Conservation (phyloP, 2,888 invertebrate species). For the Apamea epomidion region DNA sequence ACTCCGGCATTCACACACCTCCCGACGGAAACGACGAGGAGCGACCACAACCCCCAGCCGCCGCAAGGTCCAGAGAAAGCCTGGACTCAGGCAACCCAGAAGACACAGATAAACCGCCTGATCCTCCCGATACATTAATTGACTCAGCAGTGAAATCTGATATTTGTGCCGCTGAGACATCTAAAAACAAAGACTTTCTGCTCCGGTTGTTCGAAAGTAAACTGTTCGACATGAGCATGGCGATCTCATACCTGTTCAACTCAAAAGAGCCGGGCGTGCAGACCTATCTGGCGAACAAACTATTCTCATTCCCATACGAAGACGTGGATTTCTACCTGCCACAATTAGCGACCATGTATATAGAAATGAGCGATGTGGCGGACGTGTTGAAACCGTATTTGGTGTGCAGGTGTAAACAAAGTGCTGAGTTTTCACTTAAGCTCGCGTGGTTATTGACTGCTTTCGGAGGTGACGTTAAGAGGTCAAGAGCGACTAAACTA, state of each 20-base stretch:
- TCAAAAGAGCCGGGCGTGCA: slow-evolving; percentile 99
- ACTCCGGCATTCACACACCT: slow-evolving; percentile 92
- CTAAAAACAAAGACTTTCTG: slow-evolving; percentile 92
- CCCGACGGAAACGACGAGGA: slow-evolving; percentile 87
- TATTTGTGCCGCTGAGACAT: slow-evolving; percentile 80
- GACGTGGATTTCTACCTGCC: slow-evolving; percentile 99
- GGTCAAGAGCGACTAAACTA: slow-evolving; percentile 84
- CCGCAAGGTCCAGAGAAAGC: slow-evolving; percentile 93
- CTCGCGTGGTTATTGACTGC: slow-evolving; percentile 99
- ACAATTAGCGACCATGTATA: slow-evolving; percentile 99
- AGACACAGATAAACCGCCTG: slow-evolving; percentile 89
- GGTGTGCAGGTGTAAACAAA: slow-evolving; percentile 94
- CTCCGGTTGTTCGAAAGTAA: slow-evolving; percentile 98
- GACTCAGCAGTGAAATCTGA: slow-evolving; percentile 80
- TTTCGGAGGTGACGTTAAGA: slow-evolving; percentile 93
- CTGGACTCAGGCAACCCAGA: slow-evolving; percentile 93
- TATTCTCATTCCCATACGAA: slow-evolving; percentile 97
- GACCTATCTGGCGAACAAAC: slow-evolving; percentile 98
- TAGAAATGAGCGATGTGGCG: slow-evolving; percentile 99
- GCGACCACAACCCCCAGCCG: slow-evolving; percentile 87
- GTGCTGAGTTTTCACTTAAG: slow-evolving; percentile 98
- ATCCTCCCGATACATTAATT: slow-evolving; percentile 81
- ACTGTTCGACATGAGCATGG: slow-evolving; percentile 99
- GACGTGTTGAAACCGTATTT: slow-evolving; percentile 92
- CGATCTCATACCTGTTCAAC: slow-evolving; percentile 99